phyloP scores from a whole-genome alignment of 2,113 vertebrate species.

The Noturus placidus region DNA sequence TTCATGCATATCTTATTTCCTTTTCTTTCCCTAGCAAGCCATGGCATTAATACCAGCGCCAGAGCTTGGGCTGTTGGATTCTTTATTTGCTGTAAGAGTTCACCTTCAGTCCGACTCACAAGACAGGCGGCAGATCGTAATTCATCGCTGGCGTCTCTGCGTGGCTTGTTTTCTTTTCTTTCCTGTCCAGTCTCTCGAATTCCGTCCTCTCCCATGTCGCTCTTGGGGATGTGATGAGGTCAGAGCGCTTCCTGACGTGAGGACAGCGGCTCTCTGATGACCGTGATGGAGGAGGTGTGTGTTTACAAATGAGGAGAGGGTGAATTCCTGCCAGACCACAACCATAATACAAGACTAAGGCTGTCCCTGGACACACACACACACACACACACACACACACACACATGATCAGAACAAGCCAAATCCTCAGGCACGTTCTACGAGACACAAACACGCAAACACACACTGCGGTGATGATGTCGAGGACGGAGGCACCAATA shows the following conservation, averaged over 20 bases:
- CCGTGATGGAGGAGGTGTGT: conserved; percentile 46
- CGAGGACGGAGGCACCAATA: not conserved
- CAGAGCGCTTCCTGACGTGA: conserved; percentile 37
- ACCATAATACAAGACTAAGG: conserved; percentile 29
- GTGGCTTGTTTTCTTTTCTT: not conserved
- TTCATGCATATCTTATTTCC: conserved; percentile 21
- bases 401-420: conserved; percentile 6
- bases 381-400: conserved; percentile 28
- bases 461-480: conserved; percentile 17
- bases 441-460: conserved; percentile 2
- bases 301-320: conserved; percentile 42
- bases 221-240: conserved; percentile 24
- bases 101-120: conserved; percentile 1
- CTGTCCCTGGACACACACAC: conserved; percentile 16
- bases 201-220: conserved; percentile 1
- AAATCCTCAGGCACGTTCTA: conserved; percentile 1
- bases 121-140: conserved; percentile 16
- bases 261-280: conserved; percentile 31
- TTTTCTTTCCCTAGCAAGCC: not conserved
- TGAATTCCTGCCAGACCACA: conserved; percentile 17
- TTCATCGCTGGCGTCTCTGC: not conserved
- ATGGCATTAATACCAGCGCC: not conserved
- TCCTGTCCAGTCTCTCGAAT: not conserved
- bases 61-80: not conserved
- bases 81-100: conserved; percentile 2